phyloP scores from a whole-genome alignment of 2,113 vertebrate genomes.

The Bujurquina vittata region DNA sequence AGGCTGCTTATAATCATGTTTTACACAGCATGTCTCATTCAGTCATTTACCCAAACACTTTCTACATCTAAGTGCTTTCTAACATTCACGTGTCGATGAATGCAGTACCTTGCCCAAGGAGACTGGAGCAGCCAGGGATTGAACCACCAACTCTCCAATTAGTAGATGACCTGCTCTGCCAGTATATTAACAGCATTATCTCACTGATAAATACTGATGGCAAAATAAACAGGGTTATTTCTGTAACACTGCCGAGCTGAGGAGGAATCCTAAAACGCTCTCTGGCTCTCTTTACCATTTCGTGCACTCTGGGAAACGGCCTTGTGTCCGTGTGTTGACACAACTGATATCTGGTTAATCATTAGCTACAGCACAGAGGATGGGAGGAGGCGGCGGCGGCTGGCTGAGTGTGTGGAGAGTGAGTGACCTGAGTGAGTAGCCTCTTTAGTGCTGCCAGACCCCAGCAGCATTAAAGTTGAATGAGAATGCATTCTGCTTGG shows the following conservation, averaged over 20 bases:
- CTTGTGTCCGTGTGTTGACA: slow-evolving; percentile 33
- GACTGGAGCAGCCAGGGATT: no score
- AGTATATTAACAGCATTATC: neutral
- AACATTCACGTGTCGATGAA: no score
- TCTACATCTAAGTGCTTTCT: no score
- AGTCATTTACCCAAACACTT: no score
- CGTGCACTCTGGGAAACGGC: slow-evolving; percentile 21
- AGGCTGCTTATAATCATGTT: neutral
- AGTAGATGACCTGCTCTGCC: no score
- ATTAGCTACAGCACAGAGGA: slow-evolving; percentile 28
- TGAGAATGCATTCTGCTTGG: slow-evolving; percentile 61
- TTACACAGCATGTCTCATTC: no score
- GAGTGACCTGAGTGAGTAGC: slow-evolving; percentile 46
- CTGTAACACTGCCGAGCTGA: neutral
- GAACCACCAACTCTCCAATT: no score
- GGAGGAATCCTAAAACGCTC: neutral
- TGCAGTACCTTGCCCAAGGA: no score
- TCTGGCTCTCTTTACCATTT: slow-evolving; percentile 1
- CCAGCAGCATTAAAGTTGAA: slow-evolving; percentile 72
- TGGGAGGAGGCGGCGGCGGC: slow-evolving; percentile 9
- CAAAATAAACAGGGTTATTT: neutral
- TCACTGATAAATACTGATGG: neutral
- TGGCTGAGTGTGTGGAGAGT: slow-evolving; percentile 32
- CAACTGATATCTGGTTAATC: slow-evolving; percentile 59
- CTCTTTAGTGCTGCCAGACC: slow-evolving; percentile 68